Percentiles rank a stretch among this genome's conserved stretches.
Conservation (phyloP, 2,113 vertebrate species). For the Delphinus delphis region DNA sequence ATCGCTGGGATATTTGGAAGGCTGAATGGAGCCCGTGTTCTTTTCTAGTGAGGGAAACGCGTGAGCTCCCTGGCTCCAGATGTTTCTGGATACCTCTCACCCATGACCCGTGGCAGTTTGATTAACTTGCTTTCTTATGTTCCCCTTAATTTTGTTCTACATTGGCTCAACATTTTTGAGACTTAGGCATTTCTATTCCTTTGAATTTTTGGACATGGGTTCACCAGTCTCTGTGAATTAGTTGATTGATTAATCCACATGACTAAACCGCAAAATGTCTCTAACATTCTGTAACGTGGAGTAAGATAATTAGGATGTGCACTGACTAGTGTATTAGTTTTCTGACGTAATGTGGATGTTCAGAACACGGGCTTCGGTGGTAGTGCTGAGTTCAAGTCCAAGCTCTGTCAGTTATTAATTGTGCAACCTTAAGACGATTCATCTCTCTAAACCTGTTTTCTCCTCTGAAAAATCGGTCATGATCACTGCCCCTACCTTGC, state of each 20-base stretch:
- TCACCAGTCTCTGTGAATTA: not conserved
- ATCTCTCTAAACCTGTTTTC: not conserved
- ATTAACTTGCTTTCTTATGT: not conserved
- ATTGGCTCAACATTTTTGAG: not conserved
- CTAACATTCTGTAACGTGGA: not conserved
- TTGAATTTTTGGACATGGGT: not conserved
- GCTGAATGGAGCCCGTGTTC: not conserved
- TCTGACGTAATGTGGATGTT: not conserved
- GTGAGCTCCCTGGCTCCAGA: not conserved
- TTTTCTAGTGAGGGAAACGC: not conserved
- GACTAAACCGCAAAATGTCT: not conserved
- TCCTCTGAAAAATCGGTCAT: not conserved
- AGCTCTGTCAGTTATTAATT: not conserved
- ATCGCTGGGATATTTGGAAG: not conserved
- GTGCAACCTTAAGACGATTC: not conserved
- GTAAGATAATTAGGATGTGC: not conserved
- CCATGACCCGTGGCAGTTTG: not conserved
- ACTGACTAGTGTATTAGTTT: not conserved
- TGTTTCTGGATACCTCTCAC: not conserved
- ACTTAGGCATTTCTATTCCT: not conserved
- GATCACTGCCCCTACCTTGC: not conserved
- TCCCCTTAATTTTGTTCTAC: not conserved
- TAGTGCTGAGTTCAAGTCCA: not conserved
- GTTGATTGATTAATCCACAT: not conserved
- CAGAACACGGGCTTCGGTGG: not conserved